These are phyloP conservation scores for Anagyrus pseudococci DNA, from an alignment of 2,888 invertebrate genomes.

Conservation along the genomic window DNA sequence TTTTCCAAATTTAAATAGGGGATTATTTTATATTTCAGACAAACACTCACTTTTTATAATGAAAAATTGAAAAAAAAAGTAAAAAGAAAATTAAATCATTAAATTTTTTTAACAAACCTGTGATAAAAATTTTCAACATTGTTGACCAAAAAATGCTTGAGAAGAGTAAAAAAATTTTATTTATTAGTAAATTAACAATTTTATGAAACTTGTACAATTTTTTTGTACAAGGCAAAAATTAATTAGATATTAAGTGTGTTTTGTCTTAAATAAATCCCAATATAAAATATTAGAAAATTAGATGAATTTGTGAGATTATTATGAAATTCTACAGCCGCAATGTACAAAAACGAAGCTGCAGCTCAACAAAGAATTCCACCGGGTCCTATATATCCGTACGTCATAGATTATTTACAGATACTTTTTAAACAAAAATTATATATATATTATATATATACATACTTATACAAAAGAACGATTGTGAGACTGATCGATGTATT, in stretches of 20 bases:
- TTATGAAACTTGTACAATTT: too few species aligned
- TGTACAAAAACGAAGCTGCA: constrained; percentile 36
- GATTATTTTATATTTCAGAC: constrained; percentile 10
- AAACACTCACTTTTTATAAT: background rate
- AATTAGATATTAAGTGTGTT: background rate
- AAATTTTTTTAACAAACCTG: background rate
- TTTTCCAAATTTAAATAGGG: constrained; percentile 4
- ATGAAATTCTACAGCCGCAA: constrained; percentile 2
- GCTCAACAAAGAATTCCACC: constrained; percentile 34
- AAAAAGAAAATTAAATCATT: background rate
- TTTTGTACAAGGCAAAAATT: too few species aligned
- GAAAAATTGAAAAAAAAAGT: too few species aligned
- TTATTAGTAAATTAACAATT: background rate
- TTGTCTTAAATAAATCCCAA: background rate
- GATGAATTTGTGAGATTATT: background rate
- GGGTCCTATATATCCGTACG: constrained; percentile 20
- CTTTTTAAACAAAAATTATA: constrained; percentile 23
- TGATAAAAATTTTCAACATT: background rate
- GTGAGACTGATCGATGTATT: constrained; percentile 62
- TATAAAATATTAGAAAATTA: constrained; percentile 7
- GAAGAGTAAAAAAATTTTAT: background rate
- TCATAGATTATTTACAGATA: constrained; percentile 40
- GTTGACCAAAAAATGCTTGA: background rate
- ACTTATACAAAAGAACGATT: constrained; percentile 52
- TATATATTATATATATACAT: constrained; percentile 38